Percentiles rank a stretch among this genome's conserved stretches.
These are phyloP conservation scores for Uropsilus gracilis DNA, from an alignment of 2,113 vertebrate genomes.

Conservation along the genomic window DNA sequence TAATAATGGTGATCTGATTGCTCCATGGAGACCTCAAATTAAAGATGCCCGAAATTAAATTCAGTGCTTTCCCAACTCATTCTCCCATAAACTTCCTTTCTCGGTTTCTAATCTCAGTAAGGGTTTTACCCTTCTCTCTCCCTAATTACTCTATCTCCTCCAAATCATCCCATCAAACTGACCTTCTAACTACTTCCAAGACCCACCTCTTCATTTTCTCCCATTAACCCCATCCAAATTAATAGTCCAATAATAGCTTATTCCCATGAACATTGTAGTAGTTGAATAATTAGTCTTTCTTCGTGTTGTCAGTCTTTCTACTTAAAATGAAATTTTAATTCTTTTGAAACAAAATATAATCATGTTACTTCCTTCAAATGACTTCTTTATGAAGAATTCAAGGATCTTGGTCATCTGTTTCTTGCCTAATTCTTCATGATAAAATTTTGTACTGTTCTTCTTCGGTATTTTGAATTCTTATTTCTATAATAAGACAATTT, in stretches of 20 bases:
- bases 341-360: background rate
- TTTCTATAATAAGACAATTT: slow-evolving; percentile 14
- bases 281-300: background rate
- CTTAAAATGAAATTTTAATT: background rate
- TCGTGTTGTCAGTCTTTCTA: background rate
- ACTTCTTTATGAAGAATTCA: background rate
- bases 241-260: background rate
- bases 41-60: slow-evolving; percentile 30
- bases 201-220: background rate
- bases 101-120: background rate
- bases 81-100: background rate
- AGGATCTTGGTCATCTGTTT: background rate
- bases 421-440: background rate
- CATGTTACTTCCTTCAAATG: background rate
- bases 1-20: background rate
- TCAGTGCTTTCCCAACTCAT: background rate
- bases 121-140: background rate
- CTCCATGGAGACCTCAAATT: background rate
- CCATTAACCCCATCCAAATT: background rate
- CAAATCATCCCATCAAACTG: background rate
- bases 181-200: background rate
- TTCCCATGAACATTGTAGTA: background rate
- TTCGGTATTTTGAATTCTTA: background rate
- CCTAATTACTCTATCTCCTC: background rate
- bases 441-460: background rate